phyloP scores from a whole-genome alignment of 2,797 vertebrate genomes.

The Rhinichthys osculus region DNA sequence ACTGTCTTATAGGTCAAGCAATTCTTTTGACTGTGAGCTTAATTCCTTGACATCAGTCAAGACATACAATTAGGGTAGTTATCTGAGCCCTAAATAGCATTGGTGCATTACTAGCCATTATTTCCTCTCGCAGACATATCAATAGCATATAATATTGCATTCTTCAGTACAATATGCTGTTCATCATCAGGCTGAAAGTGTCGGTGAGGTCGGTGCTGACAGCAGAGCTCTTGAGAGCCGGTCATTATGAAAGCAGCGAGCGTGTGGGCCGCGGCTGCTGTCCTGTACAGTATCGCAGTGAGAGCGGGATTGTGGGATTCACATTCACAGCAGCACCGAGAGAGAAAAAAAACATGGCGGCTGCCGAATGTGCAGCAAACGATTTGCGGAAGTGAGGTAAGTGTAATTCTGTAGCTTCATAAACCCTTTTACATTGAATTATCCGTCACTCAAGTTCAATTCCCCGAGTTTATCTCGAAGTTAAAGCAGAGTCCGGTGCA shows the following conservation, averaged over 20 bases:
- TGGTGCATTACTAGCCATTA: not conserved
- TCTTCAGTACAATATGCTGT: not conserved
- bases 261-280: slow-evolving; percentile 47
- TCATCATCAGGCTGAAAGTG: not conserved
- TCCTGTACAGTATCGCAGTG: slow-evolving; percentile 53
- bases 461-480: slow-evolving; percentile 45
- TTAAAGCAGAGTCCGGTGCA: slow-evolving; percentile 45
- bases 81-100: not conserved
- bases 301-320: slow-evolving; percentile 69
- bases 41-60: not conserved
- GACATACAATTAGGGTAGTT: not conserved
- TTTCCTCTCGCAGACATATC: not conserved
- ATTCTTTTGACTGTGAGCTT: not conserved
- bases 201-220: not conserved
- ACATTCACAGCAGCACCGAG: slow-evolving; percentile 59
- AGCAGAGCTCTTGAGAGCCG: slow-evolving; percentile 9
- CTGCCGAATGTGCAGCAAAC: slow-evolving; percentile 81
- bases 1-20: not conserved
- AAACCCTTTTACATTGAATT: slow-evolving; percentile 66
- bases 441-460: slow-evolving; percentile 38
- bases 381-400: slow-evolving; percentile 88
- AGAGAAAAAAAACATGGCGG: slow-evolving; percentile 84
- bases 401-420: slow-evolving; percentile 75
- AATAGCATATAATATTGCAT: slow-evolving; percentile 6
- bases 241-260: slow-evolving; percentile 38